Evolutionary conservation across 2,888 invertebrate genomes (phyloP).

Genomic region (Drosophila macrospina): DNA sequence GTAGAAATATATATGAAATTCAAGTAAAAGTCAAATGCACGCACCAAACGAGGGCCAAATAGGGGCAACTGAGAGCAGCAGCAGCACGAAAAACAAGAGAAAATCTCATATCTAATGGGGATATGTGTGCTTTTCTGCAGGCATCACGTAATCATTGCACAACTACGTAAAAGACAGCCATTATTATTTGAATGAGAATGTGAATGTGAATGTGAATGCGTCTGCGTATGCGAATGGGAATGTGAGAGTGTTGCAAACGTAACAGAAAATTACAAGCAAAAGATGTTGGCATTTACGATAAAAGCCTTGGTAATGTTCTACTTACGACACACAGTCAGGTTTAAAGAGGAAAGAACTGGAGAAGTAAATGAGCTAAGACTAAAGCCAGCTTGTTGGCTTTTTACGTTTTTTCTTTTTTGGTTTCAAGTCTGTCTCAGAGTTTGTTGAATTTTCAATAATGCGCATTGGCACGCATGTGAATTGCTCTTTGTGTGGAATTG

Average conservation of each 20-base stretch:
- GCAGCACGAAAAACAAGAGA: constrained; percentile 22
- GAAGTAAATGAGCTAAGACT: neutral
- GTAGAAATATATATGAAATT: constrained; percentile 63
- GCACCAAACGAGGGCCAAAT: constrained; percentile 45
- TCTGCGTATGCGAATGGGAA: constrained; percentile 33
- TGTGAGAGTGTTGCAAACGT: constrained; percentile 70
- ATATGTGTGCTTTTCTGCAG: constrained; percentile 60
- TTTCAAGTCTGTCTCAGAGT: constrained; percentile 45
- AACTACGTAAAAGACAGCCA: constrained; percentile 78
- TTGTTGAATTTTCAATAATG: constrained; percentile 69
- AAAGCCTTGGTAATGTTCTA: constrained; percentile 80
- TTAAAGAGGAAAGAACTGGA: neutral
- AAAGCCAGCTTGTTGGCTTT: constrained; percentile 47
- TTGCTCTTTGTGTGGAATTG: constrained; percentile 44
- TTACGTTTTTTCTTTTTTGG: constrained; percentile 8
- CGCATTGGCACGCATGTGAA: constrained; percentile 64
- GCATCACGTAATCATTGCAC: constrained; percentile 79
- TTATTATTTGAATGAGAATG: constrained; percentile 79
- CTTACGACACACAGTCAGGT: constrained; percentile 61
- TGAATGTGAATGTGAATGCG: constrained; percentile 45
- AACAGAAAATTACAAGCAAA: constrained; percentile 81
- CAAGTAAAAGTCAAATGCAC: constrained; percentile 72
- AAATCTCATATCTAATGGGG: constrained; percentile 75
- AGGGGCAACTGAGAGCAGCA: constrained; percentile 18
- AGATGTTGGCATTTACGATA: constrained; percentile 81